phyloP scores from a whole-genome alignment of 1,140 invertebrate genomes.

The Neoseiulus cucumeris region DNA sequence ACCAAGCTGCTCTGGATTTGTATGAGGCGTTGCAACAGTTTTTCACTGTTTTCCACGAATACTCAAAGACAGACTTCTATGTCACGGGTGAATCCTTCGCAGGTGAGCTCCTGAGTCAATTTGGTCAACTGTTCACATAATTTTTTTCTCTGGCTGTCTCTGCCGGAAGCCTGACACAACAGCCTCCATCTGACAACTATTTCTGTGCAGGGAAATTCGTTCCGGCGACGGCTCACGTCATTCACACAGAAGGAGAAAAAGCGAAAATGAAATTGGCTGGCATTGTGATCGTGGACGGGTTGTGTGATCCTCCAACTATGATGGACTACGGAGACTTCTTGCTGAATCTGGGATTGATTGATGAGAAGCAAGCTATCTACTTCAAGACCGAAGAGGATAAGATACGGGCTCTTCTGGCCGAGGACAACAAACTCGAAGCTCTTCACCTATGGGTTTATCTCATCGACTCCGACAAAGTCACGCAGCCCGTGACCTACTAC shows the following conservation, averaged over 20 bases:
- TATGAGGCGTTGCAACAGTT: slow-evolving; percentile 30
- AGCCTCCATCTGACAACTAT: slow-evolving; percentile 10
- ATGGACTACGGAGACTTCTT: not conserved
- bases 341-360: not conserved
- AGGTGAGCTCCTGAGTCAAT: too few relatives aligned
- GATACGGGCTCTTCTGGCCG: too few relatives aligned
- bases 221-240: not conserved
- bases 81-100: slow-evolving; percentile 28
- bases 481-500: slow-evolving; percentile 38
- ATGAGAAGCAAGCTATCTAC: not conserved
- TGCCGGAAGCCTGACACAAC: too few relatives aligned
- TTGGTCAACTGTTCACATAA: too few relatives aligned
- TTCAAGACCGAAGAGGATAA: slow-evolving; percentile 20
- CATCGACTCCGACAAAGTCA: too few relatives aligned
- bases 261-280: not conserved
- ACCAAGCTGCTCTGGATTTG: slow-evolving; percentile 29
- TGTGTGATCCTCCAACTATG: not conserved
- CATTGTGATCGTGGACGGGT: not conserved
- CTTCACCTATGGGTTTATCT: too few relatives aligned
- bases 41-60: slow-evolving; percentile 27
- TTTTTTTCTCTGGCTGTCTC: too few relatives aligned
- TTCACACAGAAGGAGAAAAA: not conserved
- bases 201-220: slow-evolving; percentile 18
- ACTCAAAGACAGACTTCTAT: slow-evolving; percentile 27
- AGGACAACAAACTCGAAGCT: too few relatives aligned